Evolutionary conservation across 2,888 invertebrate genomes (phyloP).

Genomic region (Himalopsyche kuldschensis): DNA sequence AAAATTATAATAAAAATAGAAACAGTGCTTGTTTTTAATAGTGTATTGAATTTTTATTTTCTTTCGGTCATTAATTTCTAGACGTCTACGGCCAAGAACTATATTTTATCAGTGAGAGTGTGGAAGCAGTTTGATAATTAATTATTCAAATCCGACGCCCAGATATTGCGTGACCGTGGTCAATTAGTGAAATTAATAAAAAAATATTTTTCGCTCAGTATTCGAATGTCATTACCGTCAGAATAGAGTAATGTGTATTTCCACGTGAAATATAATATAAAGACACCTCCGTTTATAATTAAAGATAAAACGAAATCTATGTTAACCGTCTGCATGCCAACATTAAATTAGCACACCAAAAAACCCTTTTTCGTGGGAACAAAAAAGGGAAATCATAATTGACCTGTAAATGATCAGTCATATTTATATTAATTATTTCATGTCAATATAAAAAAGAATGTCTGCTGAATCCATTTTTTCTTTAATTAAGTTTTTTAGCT

Average conservation of each 20-base stretch:
- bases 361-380: no score
- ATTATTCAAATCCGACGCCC: conserved; percentile 29
- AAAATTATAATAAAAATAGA: no score
- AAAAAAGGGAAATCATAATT: no score
- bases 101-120: background rate
- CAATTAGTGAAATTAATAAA: conserved; percentile 16
- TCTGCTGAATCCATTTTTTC: no score
- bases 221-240: background rate
- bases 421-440: no score
- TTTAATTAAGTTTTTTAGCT: no score
- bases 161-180: conserved; percentile 28
- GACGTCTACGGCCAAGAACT: background rate
- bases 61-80: no score
- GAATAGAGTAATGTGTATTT: background rate
- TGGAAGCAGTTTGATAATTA: conserved; percentile 9
- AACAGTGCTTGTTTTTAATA: no score
- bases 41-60: no score
- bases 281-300: background rate
- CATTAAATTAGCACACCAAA: background rate
- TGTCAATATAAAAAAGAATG: no score
- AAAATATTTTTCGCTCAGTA: background rate
- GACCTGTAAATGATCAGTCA: no score
- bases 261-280: background rate
- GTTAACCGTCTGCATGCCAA: background rate
- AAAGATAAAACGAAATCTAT: background rate